Percentiles rank a stretch among this genome's conserved stretches.
These are phyloP conservation scores for Strix occidentalis DNA, from an alignment of 2,797 vertebrate species.

Conservation along the genomic window DNA sequence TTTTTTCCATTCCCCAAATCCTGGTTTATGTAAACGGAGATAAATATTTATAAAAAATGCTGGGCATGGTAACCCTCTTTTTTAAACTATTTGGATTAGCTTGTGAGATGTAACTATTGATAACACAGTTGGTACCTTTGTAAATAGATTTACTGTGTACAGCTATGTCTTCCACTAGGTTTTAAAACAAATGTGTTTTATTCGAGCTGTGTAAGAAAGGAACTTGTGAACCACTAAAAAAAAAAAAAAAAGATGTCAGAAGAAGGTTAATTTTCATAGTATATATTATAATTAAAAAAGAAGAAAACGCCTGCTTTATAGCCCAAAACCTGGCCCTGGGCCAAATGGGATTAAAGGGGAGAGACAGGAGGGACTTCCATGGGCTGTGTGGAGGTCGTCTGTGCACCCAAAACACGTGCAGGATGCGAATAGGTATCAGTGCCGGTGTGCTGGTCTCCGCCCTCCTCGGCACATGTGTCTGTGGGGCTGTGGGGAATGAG, in stretches of 20 bases:
- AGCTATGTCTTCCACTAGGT: not conserved
- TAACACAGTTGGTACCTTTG: constrained; percentile 43
- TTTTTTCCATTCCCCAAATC: constrained; percentile 65
- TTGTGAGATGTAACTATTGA: constrained; percentile 62
- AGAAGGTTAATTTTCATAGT: constrained; percentile 1
- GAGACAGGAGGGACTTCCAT: not conserved
- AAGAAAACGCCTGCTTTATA: not conserved
- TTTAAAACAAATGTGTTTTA: constrained; percentile 47
- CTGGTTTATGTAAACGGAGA: constrained; percentile 55
- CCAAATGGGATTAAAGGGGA: not conserved
- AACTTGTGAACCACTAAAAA: not conserved
- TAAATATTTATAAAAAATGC: constrained; percentile 69
- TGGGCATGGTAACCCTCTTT: constrained; percentile 46
- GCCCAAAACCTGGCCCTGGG: not conserved
- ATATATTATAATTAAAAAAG: not conserved
- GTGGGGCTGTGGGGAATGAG: not conserved
- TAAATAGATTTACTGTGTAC: constrained; percentile 19
- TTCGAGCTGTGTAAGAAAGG: constrained; percentile 1
- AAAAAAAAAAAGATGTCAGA: not conserved
- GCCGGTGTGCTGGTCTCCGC: not conserved
- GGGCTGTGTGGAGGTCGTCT: not conserved
- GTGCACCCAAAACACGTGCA: not conserved
- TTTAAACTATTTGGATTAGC: constrained; percentile 63
- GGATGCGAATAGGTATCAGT: rapidly evolving
- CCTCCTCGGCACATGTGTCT: not conserved